Conservation (phyloP, 2,797 vertebrate species). For the Peromyscus aztecus region DNA sequence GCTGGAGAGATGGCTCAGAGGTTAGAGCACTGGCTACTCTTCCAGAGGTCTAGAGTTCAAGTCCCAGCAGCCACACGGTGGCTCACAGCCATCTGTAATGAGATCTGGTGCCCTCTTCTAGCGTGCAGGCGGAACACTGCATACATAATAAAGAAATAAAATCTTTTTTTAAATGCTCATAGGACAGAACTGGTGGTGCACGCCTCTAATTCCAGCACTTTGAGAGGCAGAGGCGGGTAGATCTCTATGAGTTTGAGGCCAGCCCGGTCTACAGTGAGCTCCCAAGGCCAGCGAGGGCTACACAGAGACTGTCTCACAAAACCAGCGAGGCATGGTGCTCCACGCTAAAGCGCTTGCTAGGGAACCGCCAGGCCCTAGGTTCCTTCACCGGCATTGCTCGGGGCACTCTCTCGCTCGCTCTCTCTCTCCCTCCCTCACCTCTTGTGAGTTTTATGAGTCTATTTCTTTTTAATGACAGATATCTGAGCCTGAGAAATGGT, state of each 20-base stretch:
- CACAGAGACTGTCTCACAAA: neutral
- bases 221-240: neutral
- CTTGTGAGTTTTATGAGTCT: neutral
- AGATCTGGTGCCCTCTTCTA: no score
- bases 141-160: no score
- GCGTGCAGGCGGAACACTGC: no score
- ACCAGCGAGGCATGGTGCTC: neutral
- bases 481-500: neutral
- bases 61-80: no score
- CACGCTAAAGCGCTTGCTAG: neutral
- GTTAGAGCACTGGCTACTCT: no score
- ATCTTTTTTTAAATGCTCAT: no score
- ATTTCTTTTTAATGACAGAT: neutral
- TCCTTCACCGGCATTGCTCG: accelerated
- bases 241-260: neutral
- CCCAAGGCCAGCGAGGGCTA: no score
- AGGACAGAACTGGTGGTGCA: neutral
- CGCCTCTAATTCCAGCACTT: neutral
- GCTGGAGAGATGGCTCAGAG: no score
- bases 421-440: no score
- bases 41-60: no score
- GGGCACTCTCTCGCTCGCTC: no score
- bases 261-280: neutral
- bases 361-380: neutral
- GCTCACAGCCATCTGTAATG: no score